A percentile compares a stretch with the other conserved stretches of the same genome.
These are phyloP conservation scores for Dinoponera quadriceps DNA, from an alignment of 1,140 invertebrate species.

Conservation along the genomic window DNA sequence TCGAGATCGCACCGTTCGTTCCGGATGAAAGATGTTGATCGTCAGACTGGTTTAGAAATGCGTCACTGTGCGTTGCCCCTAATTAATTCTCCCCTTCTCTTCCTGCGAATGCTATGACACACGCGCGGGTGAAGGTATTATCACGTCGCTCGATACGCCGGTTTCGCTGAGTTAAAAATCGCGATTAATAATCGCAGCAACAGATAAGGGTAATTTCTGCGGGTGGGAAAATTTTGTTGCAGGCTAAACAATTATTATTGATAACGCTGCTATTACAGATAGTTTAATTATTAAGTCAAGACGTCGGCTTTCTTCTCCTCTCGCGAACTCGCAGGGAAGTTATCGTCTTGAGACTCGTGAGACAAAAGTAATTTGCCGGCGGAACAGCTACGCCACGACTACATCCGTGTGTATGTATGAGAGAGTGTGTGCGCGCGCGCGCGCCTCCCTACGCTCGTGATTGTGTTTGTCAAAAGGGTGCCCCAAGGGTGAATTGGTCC, in stretches of 20 bases:
- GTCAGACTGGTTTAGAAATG: background rate
- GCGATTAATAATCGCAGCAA: too few species aligned
- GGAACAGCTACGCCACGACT: constrained; percentile 26
- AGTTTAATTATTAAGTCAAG: background rate
- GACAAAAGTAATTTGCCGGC: constrained; percentile 71
- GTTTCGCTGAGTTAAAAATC: background rate
- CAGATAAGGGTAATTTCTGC: too few species aligned
- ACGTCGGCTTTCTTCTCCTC: constrained; percentile 32
- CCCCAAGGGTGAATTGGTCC: constrained; percentile 66
- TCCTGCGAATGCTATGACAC: background rate
- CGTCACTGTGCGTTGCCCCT: background rate
- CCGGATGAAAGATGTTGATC: constrained; percentile 39
- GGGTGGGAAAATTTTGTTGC: background rate
- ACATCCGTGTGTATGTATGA: constrained; percentile 19
- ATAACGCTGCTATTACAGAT: background rate
- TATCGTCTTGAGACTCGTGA: constrained; percentile 53
- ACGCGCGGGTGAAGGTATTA: background rate
- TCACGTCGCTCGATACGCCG: background rate
- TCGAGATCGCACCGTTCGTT: constrained; percentile 49
- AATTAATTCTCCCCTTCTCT: background rate
- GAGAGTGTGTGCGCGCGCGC: constrained; percentile 1
- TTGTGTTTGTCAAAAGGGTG: constrained; percentile 38
- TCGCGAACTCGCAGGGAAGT: constrained; percentile 41
- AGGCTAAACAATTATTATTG: background rate
- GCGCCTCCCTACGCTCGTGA: constrained; percentile 3